A percentile compares a stretch with the other conserved stretches of the same genome.
phyloP scores from a whole-genome alignment of 2,888 invertebrate species.

The Luperina nickerlii region DNA sequence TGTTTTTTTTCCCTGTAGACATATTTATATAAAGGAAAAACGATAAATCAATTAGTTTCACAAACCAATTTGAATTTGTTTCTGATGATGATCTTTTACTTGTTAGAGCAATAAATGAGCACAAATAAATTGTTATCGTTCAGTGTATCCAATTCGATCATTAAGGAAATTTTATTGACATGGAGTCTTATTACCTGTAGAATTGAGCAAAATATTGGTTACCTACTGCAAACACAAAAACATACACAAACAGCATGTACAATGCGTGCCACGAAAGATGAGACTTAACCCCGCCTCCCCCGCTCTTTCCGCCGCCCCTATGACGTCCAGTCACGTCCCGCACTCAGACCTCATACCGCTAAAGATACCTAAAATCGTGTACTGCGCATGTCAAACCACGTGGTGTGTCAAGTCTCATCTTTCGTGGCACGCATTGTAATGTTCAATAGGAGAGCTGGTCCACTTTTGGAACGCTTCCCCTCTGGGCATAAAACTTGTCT shows the following conservation, averaged over 20 bases:
- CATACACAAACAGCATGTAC: neutral
- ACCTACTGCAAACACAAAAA: neutral
- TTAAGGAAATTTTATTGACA: neutral
- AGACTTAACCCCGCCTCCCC: too few relatives aligned
- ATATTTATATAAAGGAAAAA: neutral
- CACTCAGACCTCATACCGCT: too few relatives aligned
- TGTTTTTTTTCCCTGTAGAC: too few relatives aligned
- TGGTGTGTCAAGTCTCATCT: too few relatives aligned
- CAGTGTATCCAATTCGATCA: neutral
- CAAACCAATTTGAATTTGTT: neutral
- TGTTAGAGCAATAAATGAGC: neutral
- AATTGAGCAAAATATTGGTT: neutral
- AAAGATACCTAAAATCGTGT: too few relatives aligned
- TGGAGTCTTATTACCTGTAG: neutral
- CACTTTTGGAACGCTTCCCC: neutral
- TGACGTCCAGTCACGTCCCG: too few relatives aligned
- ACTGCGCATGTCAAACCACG: too few relatives aligned
- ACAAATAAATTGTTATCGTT: neutral
- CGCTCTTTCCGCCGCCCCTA: too few relatives aligned
- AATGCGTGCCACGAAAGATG: too few relatives aligned
- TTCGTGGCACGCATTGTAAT: too few relatives aligned
- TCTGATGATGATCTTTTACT: neutral
- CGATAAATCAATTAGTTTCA: neutral
- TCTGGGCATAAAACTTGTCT: neutral
- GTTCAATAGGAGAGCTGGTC: too few relatives aligned